A percentile compares a stretch with the other conserved stretches of the same genome.
Evolutionary conservation across 2,888 invertebrate genomes (phyloP).

Genomic region (Omphaloscelis lunosa): DNA sequence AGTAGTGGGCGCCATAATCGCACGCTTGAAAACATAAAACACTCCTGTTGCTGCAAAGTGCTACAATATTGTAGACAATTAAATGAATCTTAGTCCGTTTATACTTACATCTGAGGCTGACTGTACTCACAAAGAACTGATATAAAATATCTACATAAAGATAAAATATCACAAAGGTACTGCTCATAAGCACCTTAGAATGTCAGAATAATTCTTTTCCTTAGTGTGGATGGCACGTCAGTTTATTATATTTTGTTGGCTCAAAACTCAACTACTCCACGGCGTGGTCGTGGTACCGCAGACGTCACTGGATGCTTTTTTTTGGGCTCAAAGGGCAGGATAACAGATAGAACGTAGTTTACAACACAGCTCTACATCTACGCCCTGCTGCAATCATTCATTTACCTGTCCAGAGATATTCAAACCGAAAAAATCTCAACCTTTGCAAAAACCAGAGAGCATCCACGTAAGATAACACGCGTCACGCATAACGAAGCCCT

Average conservation of each 20-base stretch:
- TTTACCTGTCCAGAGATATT: neutral
- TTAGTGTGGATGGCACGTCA: neutral
- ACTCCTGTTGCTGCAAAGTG: neutral
- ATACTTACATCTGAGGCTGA: too few relatives aligned
- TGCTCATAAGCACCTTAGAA: neutral
- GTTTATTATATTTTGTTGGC: neutral
- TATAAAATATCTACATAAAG: neutral
- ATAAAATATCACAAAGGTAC: neutral
- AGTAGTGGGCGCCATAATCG: neutral
- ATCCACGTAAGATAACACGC: slow-evolving; percentile 46
- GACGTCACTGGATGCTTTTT: neutral
- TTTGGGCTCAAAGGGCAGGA: neutral
- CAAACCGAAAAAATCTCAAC: neutral
- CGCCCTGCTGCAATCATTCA: neutral
- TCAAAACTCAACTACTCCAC: neutral
- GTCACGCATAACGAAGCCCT: slow-evolving; percentile 66
- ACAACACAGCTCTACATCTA: neutral
- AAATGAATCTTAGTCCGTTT: too few relatives aligned
- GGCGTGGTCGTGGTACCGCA: neutral
- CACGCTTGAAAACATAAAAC: neutral
- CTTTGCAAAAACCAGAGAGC: slow-evolving; percentile 5
- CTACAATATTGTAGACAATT: too few relatives aligned
- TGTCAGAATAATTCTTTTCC: neutral
- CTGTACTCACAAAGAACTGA: neutral
- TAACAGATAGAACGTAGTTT: neutral